Base-by-base conservation (phyloP, 2,888 invertebrate genomes). In the Tineola bisselliella region DNA sequence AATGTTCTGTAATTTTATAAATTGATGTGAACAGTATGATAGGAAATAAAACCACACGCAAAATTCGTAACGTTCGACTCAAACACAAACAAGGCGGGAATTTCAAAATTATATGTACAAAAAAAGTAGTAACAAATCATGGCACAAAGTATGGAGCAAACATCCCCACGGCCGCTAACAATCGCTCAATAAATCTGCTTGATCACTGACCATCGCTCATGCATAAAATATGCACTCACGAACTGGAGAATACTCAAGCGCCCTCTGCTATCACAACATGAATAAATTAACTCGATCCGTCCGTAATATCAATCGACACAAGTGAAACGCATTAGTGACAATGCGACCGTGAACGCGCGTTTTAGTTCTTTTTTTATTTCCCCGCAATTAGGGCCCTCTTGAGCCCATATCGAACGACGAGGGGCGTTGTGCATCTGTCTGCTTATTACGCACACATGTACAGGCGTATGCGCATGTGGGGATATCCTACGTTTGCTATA, bases 251-350 rank as follows among this genome's bases (percentile, higher is more conserved):
- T 15, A 17, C 13, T 54, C 19, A 12, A 54, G 25, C 54, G 54
- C 54, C 61, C 30, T 44, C 38, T 54, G 33, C 62, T 52, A 43
- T 19, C 15, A 62, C 13, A 59, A 44, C 59, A 33, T 48, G 56
- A 61, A 63, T 63, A 61, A 61, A 61, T 63, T 61, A 61, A 61
- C 61, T 31, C 63, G 54, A 61, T 52, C 33, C 43, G 56, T 59
- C 61, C 59, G 30, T 61, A 38, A 60, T 63, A 61, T 61, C 61
- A 59, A 52, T 60, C 61, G 52, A 61, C 61, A 60, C 63, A 63
- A 63, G 61, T 65, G 62, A 64, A 63, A 56, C 56, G 61, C 63
- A 63, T 64, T 63, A 63, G 56, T 62, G 61, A 62, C 64, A 63
- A 65, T 65, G 38, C 63, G 33, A 19, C 60, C 54, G 61, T 61